Conservation (phyloP, 2,113 vertebrate species). For the Ciconia boyciana region DNA sequence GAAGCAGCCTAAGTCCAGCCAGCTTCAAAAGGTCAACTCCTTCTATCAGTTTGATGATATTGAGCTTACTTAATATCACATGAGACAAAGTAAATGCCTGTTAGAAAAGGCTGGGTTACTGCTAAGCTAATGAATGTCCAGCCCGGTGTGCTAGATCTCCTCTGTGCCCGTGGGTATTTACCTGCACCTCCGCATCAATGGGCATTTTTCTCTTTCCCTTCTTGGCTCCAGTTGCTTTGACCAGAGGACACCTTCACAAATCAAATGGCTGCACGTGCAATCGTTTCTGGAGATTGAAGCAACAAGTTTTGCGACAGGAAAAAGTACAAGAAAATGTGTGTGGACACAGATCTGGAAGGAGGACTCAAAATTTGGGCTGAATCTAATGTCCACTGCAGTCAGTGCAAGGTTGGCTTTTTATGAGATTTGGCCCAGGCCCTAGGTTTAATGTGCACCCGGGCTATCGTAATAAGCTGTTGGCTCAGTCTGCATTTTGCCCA, state of each 20-base stretch:
- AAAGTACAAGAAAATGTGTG: background rate
- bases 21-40: background rate
- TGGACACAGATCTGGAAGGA: background rate
- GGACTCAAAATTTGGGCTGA: background rate
- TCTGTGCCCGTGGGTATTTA: background rate
- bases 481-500: background rate
- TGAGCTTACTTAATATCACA: background rate
- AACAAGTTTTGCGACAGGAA: background rate
- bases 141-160: background rate
- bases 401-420: background rate
- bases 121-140: background rate
- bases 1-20: background rate
- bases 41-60: background rate
- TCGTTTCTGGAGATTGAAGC: rapidly evolving
- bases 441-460: background rate
- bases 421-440: background rate
- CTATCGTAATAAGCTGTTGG: background rate
- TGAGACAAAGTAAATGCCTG: background rate
- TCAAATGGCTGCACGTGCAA: background rate
- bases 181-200: background rate
- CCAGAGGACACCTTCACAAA: background rate
- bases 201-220: background rate
- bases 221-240: background rate
- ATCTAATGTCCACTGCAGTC: background rate
- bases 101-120: background rate